These are phyloP conservation scores for Clarias pachynema DNA, from an alignment of 2,797 vertebrate genomes.

Conservation along the genomic window DNA sequence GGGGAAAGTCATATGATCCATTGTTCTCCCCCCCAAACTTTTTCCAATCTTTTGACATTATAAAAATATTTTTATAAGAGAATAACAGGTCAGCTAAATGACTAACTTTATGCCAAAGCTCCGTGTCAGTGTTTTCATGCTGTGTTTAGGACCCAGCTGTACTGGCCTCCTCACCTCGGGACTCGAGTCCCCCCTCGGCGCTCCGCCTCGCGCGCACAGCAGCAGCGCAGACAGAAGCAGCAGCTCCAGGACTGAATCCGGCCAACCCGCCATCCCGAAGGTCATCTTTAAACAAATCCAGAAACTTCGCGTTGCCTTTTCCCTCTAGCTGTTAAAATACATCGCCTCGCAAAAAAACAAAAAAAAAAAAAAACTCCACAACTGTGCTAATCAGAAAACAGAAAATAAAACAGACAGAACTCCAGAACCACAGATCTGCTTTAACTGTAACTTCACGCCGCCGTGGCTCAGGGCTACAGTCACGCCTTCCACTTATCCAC, in stretches of 20 bases:
- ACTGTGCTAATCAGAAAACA: neutral
- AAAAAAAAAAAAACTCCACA: neutral
- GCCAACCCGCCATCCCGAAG: conserved; percentile 66
- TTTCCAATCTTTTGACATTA: neutral
- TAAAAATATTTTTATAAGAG: too few relatives aligned
- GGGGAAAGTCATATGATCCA: neutral
- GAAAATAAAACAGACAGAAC: neutral
- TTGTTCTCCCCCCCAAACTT: neutral
- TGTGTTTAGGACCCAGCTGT: neutral
- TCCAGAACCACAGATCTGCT: neutral
- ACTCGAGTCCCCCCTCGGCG: conserved; percentile 63
- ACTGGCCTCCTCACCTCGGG: conserved; percentile 71
- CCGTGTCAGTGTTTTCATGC: neutral
- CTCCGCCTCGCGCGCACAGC: conserved; percentile 64
- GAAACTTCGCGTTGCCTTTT: neutral
- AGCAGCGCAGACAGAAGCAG: conserved; percentile 68
- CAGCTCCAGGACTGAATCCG: conserved; percentile 66
- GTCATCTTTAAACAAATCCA: neutral
- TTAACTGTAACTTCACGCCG: neutral
- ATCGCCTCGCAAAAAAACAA: neutral
- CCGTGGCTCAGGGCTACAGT: neutral
- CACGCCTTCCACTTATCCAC: neutral
- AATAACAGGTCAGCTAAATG: neutral
- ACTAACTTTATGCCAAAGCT: neutral
- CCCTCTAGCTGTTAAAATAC: neutral